Conservation (phyloP, 2,797 vertebrate species). For the Fundulus diaphanus region DNA sequence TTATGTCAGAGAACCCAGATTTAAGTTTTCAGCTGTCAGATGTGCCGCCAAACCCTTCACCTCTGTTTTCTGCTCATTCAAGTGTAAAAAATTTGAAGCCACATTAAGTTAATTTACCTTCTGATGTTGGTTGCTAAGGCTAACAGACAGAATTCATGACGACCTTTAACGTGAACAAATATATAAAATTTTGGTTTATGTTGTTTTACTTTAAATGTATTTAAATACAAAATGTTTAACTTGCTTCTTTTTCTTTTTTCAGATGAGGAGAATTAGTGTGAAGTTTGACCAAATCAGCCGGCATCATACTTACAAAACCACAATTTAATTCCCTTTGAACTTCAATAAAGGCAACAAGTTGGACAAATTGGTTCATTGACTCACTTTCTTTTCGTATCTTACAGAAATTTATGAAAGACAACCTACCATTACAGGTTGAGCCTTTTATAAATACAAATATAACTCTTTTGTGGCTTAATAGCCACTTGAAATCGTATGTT, state of each 20-base stretch:
- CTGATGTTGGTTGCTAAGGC: too few relatives aligned
- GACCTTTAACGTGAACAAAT: neutral
- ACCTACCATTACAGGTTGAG: neutral
- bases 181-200: rapidly evolving
- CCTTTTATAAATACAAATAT: too few relatives aligned
- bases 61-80: too few relatives aligned
- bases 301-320: slow-evolving; percentile 8
- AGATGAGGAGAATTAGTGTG: slow-evolving; percentile 71
- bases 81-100: too few relatives aligned
- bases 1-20: too few relatives aligned
- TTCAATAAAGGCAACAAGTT: slow-evolving; percentile 60
- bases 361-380: neutral
- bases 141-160: neutral
- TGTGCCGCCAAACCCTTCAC: too few relatives aligned
- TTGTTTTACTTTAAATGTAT: neutral
- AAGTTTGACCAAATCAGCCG: slow-evolving; percentile 42
- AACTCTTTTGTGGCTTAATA: too few relatives aligned
- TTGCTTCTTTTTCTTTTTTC: slow-evolving; percentile 15
- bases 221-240: neutral
- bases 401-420: neutral
- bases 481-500: too few relatives aligned
- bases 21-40: too few relatives aligned
- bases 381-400: neutral
- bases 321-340: slow-evolving; percentile 25
- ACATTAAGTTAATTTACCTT: neutral